Evolutionary conservation across 2,797 vertebrate genomes (phyloP).

Genomic region (Eutrigla gurnardus): DNA sequence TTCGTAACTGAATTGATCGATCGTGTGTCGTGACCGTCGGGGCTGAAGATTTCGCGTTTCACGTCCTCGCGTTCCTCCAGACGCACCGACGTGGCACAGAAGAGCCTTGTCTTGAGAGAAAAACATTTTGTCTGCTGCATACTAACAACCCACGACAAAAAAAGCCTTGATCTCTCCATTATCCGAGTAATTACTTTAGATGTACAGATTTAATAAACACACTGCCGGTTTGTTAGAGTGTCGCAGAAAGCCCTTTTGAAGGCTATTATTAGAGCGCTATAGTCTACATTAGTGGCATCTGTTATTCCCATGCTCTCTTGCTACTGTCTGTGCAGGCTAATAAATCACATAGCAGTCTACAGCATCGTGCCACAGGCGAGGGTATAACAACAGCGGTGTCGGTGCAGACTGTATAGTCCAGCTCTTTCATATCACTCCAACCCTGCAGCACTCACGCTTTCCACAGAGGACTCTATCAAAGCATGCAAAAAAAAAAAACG

Average conservation of each 20-base stretch:
- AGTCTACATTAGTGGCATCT: slow-evolving; percentile 69
- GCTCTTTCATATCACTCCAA: slow-evolving; percentile 73
- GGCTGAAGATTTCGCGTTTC: background rate
- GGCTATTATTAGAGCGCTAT: slow-evolving; percentile 60
- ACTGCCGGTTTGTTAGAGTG: slow-evolving; percentile 24
- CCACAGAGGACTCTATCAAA: slow-evolving; percentile 76
- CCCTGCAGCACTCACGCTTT: slow-evolving; percentile 66
- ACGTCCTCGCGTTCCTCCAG: background rate
- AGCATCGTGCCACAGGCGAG: slow-evolving; percentile 55
- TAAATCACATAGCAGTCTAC: slow-evolving; percentile 70
- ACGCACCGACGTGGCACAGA: background rate
- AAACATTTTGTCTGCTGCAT: slow-evolving; percentile 16
- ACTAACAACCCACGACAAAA: slow-evolving; percentile 25
- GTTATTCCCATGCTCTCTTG: slow-evolving; percentile 59
- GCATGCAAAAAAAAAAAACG: slow-evolving; percentile 49
- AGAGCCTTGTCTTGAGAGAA: background rate
- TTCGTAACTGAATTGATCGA: background rate
- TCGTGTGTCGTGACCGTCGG: background rate
- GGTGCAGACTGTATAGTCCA: slow-evolving; percentile 67
- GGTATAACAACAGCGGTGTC: slow-evolving; percentile 62
- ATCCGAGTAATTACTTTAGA: slow-evolving; percentile 42
- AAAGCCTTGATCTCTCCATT: slow-evolving; percentile 31
- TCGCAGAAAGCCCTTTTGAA: slow-evolving; percentile 57
- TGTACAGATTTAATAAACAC: slow-evolving; percentile 53
- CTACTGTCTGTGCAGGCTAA: slow-evolving; percentile 64